A percentile compares a stretch with the other conserved stretches of the same genome.
phyloP scores from a whole-genome alignment of 1,140 invertebrate genomes.

The Drosophila gunungcola region DNA sequence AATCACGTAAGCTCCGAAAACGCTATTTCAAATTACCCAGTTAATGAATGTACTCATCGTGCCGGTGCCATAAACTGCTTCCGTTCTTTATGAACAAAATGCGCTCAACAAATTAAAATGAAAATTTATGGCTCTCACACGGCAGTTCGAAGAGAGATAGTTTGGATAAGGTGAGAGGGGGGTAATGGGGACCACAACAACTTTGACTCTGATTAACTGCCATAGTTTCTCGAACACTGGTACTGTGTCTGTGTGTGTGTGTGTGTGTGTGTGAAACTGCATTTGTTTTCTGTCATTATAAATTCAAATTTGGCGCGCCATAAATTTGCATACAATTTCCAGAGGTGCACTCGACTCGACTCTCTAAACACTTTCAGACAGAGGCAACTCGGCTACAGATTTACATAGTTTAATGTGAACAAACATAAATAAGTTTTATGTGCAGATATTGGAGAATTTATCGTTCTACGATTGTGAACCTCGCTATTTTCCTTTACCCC shows the following conservation, averaged over 20 bases:
- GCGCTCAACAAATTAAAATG: constrained; percentile 77
- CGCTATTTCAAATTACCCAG: constrained; percentile 41
- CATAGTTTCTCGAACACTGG: constrained; percentile 44
- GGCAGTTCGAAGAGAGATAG: constrained; percentile 46
- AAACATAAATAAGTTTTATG: constrained; percentile 76
- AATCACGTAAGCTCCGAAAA: constrained; percentile 41
- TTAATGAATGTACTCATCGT: constrained; percentile 65
- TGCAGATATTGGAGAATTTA: constrained; percentile 72
- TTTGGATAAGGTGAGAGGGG: constrained; percentile 2
- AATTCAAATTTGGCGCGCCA: constrained; percentile 77
- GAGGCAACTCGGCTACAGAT: constrained; percentile 31
- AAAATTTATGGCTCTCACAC: constrained; percentile 66
- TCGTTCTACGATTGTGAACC: constrained; percentile 58
- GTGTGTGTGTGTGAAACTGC: constrained; percentile 54
- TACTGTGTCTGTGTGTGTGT: constrained; percentile 11
- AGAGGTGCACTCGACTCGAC: constrained; percentile 39
- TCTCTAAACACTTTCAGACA: constrained; percentile 35
- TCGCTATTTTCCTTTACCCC: constrained; percentile 19
- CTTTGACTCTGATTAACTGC: constrained; percentile 79
- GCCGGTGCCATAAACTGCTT: constrained; percentile 47
- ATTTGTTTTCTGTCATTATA: constrained; percentile 81
- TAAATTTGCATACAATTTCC: constrained; percentile 67
- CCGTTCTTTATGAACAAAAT: constrained; percentile 66
- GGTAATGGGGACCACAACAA: constrained; percentile 28
- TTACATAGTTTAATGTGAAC: constrained; percentile 65